Evolutionary conservation across 1,140 invertebrate species (phyloP), one percentile per base, ranked within the genome.

Genomic region (Ruditapes philippinarum): DNA sequence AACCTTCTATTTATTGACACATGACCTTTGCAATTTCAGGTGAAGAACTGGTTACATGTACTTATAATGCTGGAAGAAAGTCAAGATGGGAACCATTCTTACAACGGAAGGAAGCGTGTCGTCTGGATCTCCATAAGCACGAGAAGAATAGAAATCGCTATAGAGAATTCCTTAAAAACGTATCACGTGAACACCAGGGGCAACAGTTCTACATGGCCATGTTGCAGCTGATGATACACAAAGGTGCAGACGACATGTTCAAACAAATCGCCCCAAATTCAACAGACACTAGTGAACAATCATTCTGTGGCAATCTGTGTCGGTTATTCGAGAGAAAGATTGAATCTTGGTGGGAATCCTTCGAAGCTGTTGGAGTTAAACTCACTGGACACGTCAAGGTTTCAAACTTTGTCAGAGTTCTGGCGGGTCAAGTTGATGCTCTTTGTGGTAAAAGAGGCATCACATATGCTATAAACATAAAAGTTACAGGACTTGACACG

Each of bases 361-460:
- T 93, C 65, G 92, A 94, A 80, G 94, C 94, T 25, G 90, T 94
- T 0, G 92, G 90, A 0, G 91, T 94, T 4, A 90, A 92, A 74
- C 89, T 94, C 22, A 93, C 92, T n/a, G 92, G 93, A n/a, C 94
- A 94, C 40, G 94, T 94, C 14, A 94, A 94, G 81, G 94, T 94
- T 42, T 93, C 93, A 0, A 92, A 92, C 28, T 92, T 93, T 57
- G 92, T 94, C 14, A 89, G 94, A 36, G 93, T 94, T n/a, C 79
- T 94, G 17, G 90, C 87, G 28, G 94, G 94, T 4, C 93, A 93
- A 45, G 89, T 94, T 22, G 93, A 94, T 78, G 91, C 90, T 25
- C 73, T 94, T 31, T 93, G 92, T 89, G 83, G 89, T 12, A 91
- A 91, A 51, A 86, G 90, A 17, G 92, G 92, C 1, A 85, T 80